A percentile compares a stretch with the other conserved stretches of the same genome.
Evolutionary conservation across 2,113 vertebrate genomes (phyloP).

Genomic region (Cyanoliseus patagonus): DNA sequence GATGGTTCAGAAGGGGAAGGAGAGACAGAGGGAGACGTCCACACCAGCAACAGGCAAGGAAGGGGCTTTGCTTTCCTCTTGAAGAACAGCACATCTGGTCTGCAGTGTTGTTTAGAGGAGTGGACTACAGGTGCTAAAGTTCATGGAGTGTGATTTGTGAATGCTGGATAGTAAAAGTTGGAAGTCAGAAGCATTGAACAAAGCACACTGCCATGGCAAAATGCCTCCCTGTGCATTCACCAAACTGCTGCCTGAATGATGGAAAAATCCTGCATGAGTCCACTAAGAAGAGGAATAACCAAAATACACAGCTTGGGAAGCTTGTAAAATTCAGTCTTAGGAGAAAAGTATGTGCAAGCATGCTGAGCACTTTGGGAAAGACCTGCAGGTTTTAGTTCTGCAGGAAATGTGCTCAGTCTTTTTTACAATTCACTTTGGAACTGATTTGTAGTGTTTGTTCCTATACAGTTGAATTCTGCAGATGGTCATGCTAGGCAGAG

Average conservation of each 20-base stretch:
- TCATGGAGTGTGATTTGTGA: fast-evolving
- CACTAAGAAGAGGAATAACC: not conserved
- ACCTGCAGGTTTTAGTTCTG: not conserved
- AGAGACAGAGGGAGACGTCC: constrained; percentile 91
- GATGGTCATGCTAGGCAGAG: not conserved
- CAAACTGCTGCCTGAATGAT: not conserved
- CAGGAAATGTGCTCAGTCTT: not conserved
- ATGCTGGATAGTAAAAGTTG: not conserved
- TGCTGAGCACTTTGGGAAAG: not conserved
- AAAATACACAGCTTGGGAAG: not conserved
- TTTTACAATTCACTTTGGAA: not conserved
- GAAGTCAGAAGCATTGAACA: not conserved
- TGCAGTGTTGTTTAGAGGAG: not conserved
- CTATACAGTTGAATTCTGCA: not conserved
- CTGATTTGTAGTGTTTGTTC: not conserved
- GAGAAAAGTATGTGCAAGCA: fast-evolving
- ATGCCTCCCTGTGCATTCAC: not conserved
- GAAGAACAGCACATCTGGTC: fast-evolving
- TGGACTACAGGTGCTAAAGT: not conserved
- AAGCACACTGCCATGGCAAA: not conserved
- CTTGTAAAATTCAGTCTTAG: not conserved
- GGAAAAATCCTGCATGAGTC: not conserved
- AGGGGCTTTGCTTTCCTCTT: not conserved
- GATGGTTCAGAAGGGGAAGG: constrained; percentile 93
- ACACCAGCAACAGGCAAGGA: constrained; percentile 92